These are phyloP conservation scores for Mythimna ferrago DNA, from an alignment of 2,888 invertebrate genomes.

Conservation along the genomic window DNA sequence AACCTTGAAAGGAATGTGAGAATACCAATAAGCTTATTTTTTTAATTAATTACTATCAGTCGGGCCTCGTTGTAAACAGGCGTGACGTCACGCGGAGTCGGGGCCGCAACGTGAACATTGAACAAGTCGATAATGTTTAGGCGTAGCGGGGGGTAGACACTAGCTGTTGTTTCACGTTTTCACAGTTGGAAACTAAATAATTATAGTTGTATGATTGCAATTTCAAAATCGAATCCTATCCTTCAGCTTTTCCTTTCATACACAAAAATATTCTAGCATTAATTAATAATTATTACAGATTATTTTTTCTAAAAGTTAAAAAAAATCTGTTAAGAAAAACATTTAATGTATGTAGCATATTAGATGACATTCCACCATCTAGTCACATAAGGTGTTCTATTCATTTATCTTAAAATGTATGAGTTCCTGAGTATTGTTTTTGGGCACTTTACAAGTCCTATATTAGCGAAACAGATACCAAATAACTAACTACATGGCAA, in stretches of 20 bases:
- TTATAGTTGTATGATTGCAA: slow-evolving; percentile 49
- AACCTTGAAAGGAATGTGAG: slow-evolving; percentile 46
- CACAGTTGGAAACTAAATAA: slow-evolving; percentile 41
- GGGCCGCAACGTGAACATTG: slow-evolving; percentile 21
- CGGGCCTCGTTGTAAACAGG: slow-evolving; percentile 56
- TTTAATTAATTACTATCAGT: slow-evolving; percentile 36
- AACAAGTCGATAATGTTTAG: slow-evolving; percentile 45
- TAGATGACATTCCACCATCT: slow-evolving; percentile 87
- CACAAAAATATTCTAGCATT: slow-evolving; percentile 49
- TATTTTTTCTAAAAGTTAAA: slow-evolving; percentile 28
- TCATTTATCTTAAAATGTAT: slow-evolving; percentile 63
- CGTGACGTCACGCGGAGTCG: slow-evolving; percentile 39
- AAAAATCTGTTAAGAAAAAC: slow-evolving; percentile 36
- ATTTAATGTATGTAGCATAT: slow-evolving; percentile 64
- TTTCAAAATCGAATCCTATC: slow-evolving; percentile 49
- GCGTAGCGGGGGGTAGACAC: slow-evolving; percentile 54
- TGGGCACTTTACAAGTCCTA: slow-evolving; percentile 55
- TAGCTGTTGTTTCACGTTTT: slow-evolving; percentile 50
- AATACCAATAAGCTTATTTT: slow-evolving; percentile 51
- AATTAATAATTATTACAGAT: slow-evolving; percentile 35
- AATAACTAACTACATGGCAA: slow-evolving; percentile 51
- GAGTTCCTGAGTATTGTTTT: slow-evolving; percentile 64
- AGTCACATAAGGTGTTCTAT: slow-evolving; percentile 80
- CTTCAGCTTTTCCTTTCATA: slow-evolving; percentile 50
- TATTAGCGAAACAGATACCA: slow-evolving; percentile 49